These are phyloP conservation scores for Sitta carolinensis DNA, from an alignment of 2,797 vertebrate species.

Conservation along the genomic window DNA sequence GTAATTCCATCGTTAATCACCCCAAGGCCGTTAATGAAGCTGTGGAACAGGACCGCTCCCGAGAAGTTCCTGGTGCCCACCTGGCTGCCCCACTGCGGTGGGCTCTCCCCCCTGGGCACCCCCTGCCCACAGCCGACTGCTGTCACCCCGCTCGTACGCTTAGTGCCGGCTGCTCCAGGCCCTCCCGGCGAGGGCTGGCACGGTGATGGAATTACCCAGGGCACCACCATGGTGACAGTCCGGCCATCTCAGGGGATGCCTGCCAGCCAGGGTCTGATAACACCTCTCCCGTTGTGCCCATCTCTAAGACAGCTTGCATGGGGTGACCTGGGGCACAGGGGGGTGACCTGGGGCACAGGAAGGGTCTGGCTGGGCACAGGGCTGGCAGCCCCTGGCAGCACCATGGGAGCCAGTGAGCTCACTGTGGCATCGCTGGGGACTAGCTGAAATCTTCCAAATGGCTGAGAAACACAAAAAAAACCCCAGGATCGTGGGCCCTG, in stretches of 20 bases:
- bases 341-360: background rate
- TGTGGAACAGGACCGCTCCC: rapidly evolving
- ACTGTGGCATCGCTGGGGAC: too few species aligned
- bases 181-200: rapidly evolving
- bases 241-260: background rate
- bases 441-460: background rate
- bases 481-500: background rate
- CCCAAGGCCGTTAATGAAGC: background rate
- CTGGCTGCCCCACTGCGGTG: background rate
- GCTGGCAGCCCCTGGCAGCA: background rate
- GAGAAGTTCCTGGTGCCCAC: rapidly evolving
- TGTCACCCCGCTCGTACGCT: rapidly evolving
- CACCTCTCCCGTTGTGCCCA: background rate
- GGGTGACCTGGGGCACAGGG: background rate
- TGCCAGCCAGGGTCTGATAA: too few species aligned
- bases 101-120: too few species aligned
- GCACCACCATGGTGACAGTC: background rate
- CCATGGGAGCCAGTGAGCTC: background rate
- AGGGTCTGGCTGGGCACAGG: background rate
- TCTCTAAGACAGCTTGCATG: background rate
- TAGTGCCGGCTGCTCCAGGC: background rate
- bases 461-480: background rate
- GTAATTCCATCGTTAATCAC: rapidly evolving
- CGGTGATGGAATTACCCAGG: rapidly evolving
- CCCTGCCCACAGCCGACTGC: background rate